These are phyloP conservation scores for Candoia aspera DNA, from an alignment of 2,113 vertebrate species.

Conservation along the genomic window DNA sequence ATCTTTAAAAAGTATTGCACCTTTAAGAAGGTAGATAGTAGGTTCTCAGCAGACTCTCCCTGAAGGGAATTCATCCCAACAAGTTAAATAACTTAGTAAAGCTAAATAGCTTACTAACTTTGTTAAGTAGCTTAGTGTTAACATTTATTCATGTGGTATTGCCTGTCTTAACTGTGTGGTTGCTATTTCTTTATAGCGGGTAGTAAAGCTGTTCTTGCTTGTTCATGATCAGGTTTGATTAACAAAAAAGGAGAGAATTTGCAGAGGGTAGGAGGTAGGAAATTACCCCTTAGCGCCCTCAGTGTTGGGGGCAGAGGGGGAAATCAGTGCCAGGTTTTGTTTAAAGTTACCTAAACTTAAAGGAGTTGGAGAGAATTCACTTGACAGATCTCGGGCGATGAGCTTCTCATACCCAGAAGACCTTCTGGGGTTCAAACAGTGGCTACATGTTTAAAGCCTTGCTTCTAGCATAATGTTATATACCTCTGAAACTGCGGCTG, in stretches of 20 bases:
- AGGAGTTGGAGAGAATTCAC: not conserved
- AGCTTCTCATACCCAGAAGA: not conserved
- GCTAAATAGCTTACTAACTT: not conserved
- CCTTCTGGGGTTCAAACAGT: not conserved
- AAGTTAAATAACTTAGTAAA: not conserved
- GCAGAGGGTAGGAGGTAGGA: not conserved
- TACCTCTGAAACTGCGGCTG: not conserved
- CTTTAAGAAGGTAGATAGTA: not conserved
- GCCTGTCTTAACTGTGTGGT: not conserved
- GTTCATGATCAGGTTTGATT: not conserved
- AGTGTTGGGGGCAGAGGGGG: not conserved
- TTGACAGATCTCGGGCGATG: not conserved
- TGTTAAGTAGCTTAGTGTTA: not conserved
- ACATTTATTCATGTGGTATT: not conserved
- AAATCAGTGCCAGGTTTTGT: not conserved
- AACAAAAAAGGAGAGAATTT: not conserved
- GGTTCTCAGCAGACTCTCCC: not conserved
- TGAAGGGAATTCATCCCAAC: not conserved
- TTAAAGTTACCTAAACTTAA: not conserved
- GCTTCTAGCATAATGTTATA: not conserved
- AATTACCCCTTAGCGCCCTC: not conserved
- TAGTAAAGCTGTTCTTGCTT: not conserved
- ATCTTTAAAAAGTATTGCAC: not conserved
- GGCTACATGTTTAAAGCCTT: slow-evolving; percentile 3
- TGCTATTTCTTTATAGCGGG: not conserved